phyloP scores from a whole-genome alignment of 2,797 vertebrate genomes.

The Gymnothorax javanicus region DNA sequence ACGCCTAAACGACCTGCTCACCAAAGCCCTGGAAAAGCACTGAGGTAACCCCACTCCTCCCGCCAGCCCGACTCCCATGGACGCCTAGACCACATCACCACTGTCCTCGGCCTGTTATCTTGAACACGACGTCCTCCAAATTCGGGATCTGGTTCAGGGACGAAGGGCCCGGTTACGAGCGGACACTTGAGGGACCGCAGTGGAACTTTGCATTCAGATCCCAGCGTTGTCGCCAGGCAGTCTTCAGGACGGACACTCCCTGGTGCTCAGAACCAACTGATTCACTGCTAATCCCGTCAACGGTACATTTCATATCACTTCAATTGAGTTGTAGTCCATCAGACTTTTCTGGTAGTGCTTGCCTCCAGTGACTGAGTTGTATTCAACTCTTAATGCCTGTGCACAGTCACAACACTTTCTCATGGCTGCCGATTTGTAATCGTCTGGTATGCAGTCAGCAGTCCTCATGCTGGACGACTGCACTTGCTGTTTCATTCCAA shows the following conservation, averaged over 20 bases:
- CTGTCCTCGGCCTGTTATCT: neutral
- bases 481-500: neutral
- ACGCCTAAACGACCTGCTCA: slow-evolving; percentile 85
- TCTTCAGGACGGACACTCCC: neutral
- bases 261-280: neutral
- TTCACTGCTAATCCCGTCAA: neutral
- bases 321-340: neutral
- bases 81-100: neutral
- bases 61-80: neutral
- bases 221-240: neutral
- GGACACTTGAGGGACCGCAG: neutral
- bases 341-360: neutral
- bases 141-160: neutral
- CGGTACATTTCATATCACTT: neutral
- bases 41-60: slow-evolving; percentile 57
- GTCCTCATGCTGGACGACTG: neutral
- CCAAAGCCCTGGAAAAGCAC: slow-evolving; percentile 84
- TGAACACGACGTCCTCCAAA: neutral
- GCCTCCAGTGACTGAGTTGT: neutral
- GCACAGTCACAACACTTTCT: neutral
- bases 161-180: neutral
- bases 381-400: neutral
- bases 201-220: neutral
- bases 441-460: neutral
- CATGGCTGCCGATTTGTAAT: neutral